Base-by-base conservation (phyloP, 2,888 invertebrate species). In the Orchesellides sinensis region DNA sequence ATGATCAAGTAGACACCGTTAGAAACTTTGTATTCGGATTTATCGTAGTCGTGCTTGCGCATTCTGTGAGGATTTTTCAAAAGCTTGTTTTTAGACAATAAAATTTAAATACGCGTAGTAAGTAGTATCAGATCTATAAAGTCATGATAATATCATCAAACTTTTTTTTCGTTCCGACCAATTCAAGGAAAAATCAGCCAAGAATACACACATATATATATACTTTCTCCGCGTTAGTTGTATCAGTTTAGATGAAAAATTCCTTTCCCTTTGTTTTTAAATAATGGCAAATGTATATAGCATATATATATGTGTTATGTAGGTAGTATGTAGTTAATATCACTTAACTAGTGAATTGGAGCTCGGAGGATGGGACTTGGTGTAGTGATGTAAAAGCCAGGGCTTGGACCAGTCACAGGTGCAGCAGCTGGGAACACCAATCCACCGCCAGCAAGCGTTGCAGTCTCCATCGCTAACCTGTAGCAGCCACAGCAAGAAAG, bases 401-500 rank as follows among this genome's bases (percentile, higher is more conserved):
- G 88, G 84, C 87, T 87, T 73, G 88, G 88, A 70, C 87, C 88
- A 75, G 85, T 84, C 66, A 86, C 86, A 49, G 85, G 85, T 66
- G 85, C 82, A 45, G 85, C 80, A 75, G 83, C 85, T 68, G 88
- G 88, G 69, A 88, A 87, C 75, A 87, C 88, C 77, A 88, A 72
- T 66, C 87, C 86, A 73, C 87, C 88, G 27, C 88, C 88, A 59
- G 96, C 96, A 92, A 96, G 93, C 86, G 96, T 96, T 89, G 96
- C 96, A 78, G 96, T 96, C 93, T 97, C 96, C 96, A 96, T 96
- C 84, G 96, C 95, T 95, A 97, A 96, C 94, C 97, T 97, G 93
- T 84, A 73, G 73, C 68, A 47, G 73, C 68, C 80, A 73, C 80
- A 72, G n/a, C n/a, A 23, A 54, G 45, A 82, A 69, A 68, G 75